Conservation (phyloP, 2,797 vertebrate species). For the Lacerta viridis region DNA sequence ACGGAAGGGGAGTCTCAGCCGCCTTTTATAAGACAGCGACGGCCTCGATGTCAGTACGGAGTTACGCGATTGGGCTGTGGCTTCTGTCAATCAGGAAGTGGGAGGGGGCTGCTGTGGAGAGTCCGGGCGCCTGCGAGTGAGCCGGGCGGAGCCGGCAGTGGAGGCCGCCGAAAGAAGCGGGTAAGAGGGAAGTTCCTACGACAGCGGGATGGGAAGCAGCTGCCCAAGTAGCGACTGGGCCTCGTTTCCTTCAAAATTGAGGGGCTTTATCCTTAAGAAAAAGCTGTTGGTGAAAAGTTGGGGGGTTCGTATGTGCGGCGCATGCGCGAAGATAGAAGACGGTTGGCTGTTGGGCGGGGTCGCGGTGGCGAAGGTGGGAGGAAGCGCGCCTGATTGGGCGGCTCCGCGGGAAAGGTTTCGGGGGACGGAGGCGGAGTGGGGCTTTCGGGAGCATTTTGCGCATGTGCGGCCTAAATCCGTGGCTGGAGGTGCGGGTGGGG, state of each 20-base stretch:
- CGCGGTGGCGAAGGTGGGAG: neutral
- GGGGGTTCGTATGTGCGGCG: neutral
- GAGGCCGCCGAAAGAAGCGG: conserved; percentile 9
- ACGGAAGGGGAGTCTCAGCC: neutral
- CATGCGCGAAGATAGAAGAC: conserved; percentile 15
- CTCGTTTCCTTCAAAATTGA: neutral
- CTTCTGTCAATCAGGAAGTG: conserved; percentile 22
- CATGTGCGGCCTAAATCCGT: neutral
- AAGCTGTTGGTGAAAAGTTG: conserved; percentile 31
- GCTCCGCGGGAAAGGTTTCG: neutral
- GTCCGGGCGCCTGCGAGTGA: conserved; percentile 34
- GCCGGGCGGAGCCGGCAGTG: conserved; percentile 43
- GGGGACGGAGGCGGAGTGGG: neutral
- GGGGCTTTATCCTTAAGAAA: neutral
- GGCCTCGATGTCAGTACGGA: neutral
- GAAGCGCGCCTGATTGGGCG: neutral
- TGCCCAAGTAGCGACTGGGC: no score
- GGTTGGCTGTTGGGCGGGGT: conserved; percentile 20
- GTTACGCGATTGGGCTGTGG: conserved; percentile 8
- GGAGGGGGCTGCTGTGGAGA: conserved; percentile 36
- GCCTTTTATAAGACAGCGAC: neutral
- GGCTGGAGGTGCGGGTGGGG: neutral
- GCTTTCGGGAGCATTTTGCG: neutral
- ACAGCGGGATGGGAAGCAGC: neutral
- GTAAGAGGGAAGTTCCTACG: neutral